Evolutionary conservation across 2,888 invertebrate genomes (phyloP), one percentile per base, ranked within the genome.

Genomic region (Herminia tarsipennalis): DNA sequence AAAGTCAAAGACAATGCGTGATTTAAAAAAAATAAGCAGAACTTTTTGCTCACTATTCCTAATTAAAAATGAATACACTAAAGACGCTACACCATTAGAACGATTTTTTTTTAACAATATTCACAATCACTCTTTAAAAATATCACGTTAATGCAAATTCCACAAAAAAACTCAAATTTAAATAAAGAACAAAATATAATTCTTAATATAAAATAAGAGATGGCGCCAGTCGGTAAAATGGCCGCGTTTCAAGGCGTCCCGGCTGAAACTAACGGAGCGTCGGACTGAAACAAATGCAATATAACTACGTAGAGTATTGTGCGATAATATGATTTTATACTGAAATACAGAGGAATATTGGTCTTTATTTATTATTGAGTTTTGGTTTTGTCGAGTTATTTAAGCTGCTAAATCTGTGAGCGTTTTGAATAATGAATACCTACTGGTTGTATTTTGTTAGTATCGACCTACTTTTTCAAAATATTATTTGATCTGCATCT

Each of bases 201-300:
- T 18, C 10, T 25, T 25, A 16, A 2, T 22, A 10, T 10, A n/a
- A 8, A 22, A 22, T 30, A 29, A 38, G 9, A 38, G 38, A 29
- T 37, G 37, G 28, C 38, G 38, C 8, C 14, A 21, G 21, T 38
- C 16, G 9, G 30, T 22, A 49, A 38, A 42, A 59, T 59, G 68
- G 60, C 60, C 64, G 59, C 42, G 51, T 68, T 70, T 68, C 66
- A 65, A 66, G 53, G 44, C 65, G 55, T 42, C 55, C 33, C 60
- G 60, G 33, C 49, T 54, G 58, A 56, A 59, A 70, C 70, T 70
- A 66, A 52, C 66, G 60, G 49, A 67, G 60, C 70, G 48, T n/a
- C 33, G 32, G 28, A 29, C 45, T 56, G 53, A 46, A 57, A 54
- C 56, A 54, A 58, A 61, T 56, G 55, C 70, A 55, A 40, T 57